Conservation (phyloP, 2,888 invertebrate species). For the Sympetrum striolatum region DNA sequence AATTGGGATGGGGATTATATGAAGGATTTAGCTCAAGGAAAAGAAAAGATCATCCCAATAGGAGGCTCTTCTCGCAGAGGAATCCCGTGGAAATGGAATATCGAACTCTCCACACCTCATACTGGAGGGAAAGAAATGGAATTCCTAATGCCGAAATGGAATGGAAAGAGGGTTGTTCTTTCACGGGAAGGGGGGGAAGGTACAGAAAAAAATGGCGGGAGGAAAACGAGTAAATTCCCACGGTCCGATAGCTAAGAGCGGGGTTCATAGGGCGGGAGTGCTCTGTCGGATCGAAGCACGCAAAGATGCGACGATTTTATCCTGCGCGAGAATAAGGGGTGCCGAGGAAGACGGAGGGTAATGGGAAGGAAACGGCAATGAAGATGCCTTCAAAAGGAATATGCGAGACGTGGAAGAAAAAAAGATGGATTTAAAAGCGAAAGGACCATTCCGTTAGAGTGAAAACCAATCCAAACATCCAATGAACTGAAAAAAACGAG, state of each 20-base stretch:
- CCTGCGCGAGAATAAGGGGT: not conserved
- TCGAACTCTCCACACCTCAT: not conserved
- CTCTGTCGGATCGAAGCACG: not conserved
- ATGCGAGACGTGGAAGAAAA: not conserved
- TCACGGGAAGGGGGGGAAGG: not conserved
- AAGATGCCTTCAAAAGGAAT: not conserved
- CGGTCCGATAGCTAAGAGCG: conserved; percentile 10
- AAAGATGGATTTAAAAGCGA: too few species aligned
- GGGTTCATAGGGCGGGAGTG: not conserved
- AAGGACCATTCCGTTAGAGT: too few species aligned
- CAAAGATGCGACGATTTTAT: not conserved
- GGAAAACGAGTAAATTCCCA: not conserved
- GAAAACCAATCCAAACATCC: too few species aligned
- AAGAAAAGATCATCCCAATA: conserved; percentile 14
- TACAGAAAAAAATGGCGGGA: not conserved
- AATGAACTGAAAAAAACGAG: too few species aligned
- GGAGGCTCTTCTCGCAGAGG: not conserved
- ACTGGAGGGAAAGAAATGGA: conserved; percentile 31
- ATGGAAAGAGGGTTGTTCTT: conserved; percentile 22
- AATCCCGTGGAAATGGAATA: conserved; percentile 33
- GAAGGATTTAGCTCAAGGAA: not conserved
- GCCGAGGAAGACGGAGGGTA: not conserved
- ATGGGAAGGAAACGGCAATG: not conserved
- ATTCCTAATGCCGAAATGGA: conserved; percentile 31
- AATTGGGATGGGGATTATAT: not conserved